Evolutionary conservation across 2,113 vertebrate species (phyloP).

Genomic region (Rhinichthys klamathensis): DNA sequence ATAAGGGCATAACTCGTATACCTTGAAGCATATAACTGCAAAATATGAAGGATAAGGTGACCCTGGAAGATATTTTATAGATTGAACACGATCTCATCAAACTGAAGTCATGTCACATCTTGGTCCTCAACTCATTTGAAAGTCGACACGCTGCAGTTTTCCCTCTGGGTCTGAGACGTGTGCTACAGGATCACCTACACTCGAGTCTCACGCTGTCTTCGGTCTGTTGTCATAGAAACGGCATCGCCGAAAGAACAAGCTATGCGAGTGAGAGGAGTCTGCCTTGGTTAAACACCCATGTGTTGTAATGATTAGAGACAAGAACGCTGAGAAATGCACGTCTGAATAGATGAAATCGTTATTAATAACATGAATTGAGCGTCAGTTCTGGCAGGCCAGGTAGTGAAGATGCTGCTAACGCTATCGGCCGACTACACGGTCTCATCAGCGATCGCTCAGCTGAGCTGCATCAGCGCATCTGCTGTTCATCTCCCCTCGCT

Average conservation of each 20-base stretch:
- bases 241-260: background rate
- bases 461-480: no score
- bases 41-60: background rate
- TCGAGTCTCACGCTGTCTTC: background rate
- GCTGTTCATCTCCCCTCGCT: no score
- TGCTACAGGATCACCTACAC: background rate
- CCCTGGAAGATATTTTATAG: background rate
- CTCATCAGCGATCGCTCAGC: no score
- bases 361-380: no score
- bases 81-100: background rate
- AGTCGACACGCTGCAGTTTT: background rate
- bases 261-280: background rate
- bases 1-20: background rate
- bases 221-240: conserved; percentile 14
- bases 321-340: background rate
- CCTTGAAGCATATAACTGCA: background rate
- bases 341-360: background rate
- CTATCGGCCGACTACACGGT: no score
- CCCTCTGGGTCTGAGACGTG: background rate
- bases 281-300: background rate
- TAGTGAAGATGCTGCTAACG: no score
- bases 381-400: no score
- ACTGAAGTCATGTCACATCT: background rate
- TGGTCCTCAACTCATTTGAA: background rate
- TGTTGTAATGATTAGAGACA: background rate